Percentiles rank a stretch among this genome's conserved stretches.
Evolutionary conservation across 2,888 invertebrate species (phyloP).

Genomic region (Stratiomys singularior): DNA sequence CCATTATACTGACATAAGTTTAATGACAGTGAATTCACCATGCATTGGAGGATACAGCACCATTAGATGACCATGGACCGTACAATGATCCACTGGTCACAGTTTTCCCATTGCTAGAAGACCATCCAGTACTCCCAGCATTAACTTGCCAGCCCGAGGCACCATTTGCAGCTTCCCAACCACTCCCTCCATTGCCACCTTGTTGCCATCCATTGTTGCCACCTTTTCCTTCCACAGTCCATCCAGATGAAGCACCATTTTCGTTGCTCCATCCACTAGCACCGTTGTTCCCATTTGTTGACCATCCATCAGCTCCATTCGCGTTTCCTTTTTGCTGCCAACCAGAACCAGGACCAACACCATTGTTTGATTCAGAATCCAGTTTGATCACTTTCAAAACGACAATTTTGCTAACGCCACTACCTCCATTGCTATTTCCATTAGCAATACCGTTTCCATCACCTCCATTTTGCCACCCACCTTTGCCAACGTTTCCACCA

Average conservation of each 20-base stretch:
- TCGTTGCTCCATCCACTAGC: background rate
- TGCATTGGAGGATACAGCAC: no score
- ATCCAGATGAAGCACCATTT: background rate
- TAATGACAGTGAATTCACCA: no score
- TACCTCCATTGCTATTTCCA: background rate
- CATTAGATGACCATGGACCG: no score
- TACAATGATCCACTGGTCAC: no score
- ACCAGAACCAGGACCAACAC: background rate
- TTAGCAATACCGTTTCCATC: background rate
- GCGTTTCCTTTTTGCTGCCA: background rate
- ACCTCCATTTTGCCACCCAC: background rate
- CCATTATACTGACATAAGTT: no score
- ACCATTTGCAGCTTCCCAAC: background rate
- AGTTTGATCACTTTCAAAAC: background rate
- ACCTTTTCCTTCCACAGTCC: background rate
- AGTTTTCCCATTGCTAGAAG: no score
- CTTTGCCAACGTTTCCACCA: background rate
- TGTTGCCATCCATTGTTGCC: background rate
- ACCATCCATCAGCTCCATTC: background rate
- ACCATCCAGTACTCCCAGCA: no score
- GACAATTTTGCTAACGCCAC: background rate
- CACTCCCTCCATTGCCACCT: background rate
- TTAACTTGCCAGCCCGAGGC: no score
- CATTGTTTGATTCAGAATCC: background rate
- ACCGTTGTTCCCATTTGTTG: background rate